Evolutionary conservation across 2,888 invertebrate species (phyloP).

Genomic region (Aquatica leii): DNA sequence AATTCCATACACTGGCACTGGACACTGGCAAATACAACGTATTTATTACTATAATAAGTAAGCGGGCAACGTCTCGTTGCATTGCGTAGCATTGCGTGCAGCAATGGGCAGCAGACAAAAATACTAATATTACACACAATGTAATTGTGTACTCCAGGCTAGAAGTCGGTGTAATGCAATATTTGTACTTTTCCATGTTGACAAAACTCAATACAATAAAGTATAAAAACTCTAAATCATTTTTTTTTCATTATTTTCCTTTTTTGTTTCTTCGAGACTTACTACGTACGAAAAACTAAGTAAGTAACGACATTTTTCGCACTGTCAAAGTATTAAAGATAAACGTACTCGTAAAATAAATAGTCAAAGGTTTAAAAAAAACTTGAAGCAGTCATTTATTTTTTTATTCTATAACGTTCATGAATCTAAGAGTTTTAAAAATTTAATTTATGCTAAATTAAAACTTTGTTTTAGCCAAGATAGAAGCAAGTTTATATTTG

Average conservation of each 20-base stretch:
- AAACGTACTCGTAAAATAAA: too few relatives aligned
- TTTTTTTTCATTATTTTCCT: background rate
- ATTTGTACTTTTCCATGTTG: conserved; percentile 72
- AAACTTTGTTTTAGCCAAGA: too few relatives aligned
- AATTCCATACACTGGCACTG: conserved; percentile 57
- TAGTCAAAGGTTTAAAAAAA: too few relatives aligned
- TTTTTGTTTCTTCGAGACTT: too few relatives aligned
- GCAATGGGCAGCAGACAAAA: conserved; percentile 39
- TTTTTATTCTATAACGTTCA: too few relatives aligned
- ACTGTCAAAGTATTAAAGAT: too few relatives aligned
- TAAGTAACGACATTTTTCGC: too few relatives aligned
- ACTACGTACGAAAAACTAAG: too few relatives aligned
- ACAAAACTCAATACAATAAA: conserved; percentile 67
- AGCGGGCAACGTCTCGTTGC: conserved; percentile 34
- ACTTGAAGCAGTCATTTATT: too few relatives aligned
- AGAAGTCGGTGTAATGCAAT: conserved; percentile 67
- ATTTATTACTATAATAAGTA: conserved; percentile 42
- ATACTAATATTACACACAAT: conserved; percentile 53
- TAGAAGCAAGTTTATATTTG: too few relatives aligned
- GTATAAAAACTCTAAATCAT: conserved; percentile 57
- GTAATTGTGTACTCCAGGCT: conserved; percentile 61
- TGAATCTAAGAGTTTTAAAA: too few relatives aligned
- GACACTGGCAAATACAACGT: conserved; percentile 58
- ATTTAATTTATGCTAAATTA: too few relatives aligned
- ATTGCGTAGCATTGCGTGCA: conserved; percentile 35